Percentiles rank a stretch among this genome's conserved stretches.
These are phyloP conservation scores for Drosophila asahinai DNA, from an alignment of 1,140 invertebrate species.

Conservation along the genomic window DNA sequence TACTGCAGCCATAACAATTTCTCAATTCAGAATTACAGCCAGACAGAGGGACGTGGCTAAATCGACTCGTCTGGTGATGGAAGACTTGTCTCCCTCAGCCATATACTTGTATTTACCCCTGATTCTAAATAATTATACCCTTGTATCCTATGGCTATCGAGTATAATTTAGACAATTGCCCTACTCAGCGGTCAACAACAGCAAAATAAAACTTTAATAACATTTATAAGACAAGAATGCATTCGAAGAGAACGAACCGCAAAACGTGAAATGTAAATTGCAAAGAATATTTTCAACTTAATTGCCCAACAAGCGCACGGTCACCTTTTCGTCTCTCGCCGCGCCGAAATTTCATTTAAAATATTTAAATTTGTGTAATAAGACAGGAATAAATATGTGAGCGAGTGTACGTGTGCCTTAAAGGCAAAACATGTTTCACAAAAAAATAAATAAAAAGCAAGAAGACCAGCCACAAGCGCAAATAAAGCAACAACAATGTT, in stretches of 20 bases:
- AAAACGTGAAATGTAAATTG: slow-evolving; percentile 10
- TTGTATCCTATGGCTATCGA: too few relatives aligned
- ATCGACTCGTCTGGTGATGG: neutral
- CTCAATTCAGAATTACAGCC: too few relatives aligned
- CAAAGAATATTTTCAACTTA: slow-evolving; percentile 67
- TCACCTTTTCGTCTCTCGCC: slow-evolving; percentile 2
- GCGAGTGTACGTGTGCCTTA: slow-evolving; percentile 24
- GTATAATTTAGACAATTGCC: slow-evolving; percentile 36
- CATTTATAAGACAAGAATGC: slow-evolving; percentile 31
- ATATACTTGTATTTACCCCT: neutral
- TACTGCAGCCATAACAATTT: too few relatives aligned
- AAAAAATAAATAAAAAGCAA: slow-evolving; percentile 9
- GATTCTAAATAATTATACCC: too few relatives aligned
- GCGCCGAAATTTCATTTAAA: slow-evolving; percentile 33
- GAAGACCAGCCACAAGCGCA: slow-evolving; percentile 14
- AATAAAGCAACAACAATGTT: slow-evolving; percentile 33
- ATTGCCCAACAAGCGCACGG: slow-evolving; percentile 54
- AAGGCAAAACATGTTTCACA: slow-evolving; percentile 14
- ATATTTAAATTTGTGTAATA: slow-evolving; percentile 53
- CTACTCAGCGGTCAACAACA: slow-evolving; percentile 66
- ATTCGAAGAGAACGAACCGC: slow-evolving; percentile 38
- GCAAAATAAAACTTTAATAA: neutral
- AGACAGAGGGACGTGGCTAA: neutral
- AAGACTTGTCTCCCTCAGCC: neutral
- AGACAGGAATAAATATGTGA: slow-evolving; percentile 28